These are phyloP conservation scores for Neodiprion virginianus DNA, from an alignment of 1,140 invertebrate genomes.

Conservation along the genomic window DNA sequence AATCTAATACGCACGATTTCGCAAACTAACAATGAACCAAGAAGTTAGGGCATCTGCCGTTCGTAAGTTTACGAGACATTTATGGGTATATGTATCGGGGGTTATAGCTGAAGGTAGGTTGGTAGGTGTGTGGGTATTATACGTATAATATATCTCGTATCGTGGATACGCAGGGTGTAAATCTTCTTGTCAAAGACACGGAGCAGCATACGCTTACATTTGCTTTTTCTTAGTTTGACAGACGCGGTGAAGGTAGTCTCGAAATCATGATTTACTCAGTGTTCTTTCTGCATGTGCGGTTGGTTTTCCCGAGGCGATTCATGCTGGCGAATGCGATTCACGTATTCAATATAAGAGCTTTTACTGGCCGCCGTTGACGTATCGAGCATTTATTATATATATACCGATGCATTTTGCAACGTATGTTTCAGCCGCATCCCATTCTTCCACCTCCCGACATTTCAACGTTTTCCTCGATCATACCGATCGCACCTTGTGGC, in stretches of 20 bases:
- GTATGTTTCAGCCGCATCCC: not conserved
- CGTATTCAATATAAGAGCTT: slow-evolving; percentile 50
- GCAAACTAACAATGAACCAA: not conserved
- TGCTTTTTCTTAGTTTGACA: too few species aligned
- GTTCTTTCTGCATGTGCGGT: not conserved
- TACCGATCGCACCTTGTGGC: too few species aligned
- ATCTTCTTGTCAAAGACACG: not conserved
- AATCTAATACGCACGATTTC: not conserved
- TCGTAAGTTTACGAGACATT: not conserved
- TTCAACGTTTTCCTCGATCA: not conserved
- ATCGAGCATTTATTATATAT: not conserved
- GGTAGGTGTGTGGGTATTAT: too few species aligned
- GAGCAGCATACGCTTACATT: too few species aligned
- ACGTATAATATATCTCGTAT: too few species aligned
- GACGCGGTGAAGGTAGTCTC: too few species aligned
- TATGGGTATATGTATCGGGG: too few species aligned
- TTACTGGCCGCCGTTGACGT: slow-evolving; percentile 22
- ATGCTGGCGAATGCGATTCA: slow-evolving; percentile 36
- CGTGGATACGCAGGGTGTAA: not conserved
- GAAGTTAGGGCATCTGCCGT: not conserved
- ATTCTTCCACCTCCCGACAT: not conserved
- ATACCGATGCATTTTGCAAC: not conserved
- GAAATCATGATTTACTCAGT: too few species aligned
- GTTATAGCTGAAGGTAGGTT: too few species aligned
- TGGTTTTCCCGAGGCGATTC: not conserved